Percentiles rank a stretch among this genome's conserved stretches.
These are phyloP conservation scores for Champsocephalus esox DNA, from an alignment of 2,797 vertebrate genomes.

Conservation along the genomic window DNA sequence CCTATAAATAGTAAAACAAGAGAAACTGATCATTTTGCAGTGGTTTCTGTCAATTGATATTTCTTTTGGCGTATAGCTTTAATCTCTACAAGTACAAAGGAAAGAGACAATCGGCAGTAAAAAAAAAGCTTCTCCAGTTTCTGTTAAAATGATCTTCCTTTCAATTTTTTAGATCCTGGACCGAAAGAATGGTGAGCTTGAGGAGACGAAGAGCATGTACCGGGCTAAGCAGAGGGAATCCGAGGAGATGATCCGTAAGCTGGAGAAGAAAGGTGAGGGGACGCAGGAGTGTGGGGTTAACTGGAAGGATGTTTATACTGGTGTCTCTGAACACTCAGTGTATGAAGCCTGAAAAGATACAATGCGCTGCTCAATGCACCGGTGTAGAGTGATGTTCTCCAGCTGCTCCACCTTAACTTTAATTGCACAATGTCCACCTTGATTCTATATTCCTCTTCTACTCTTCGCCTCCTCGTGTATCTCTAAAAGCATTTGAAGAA, in stretches of 20 bases:
- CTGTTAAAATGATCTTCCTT: constrained; percentile 18
- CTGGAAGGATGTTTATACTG: constrained; percentile 71
- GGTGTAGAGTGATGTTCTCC: constrained; percentile 68
- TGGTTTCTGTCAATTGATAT: too few relatives aligned
- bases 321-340: constrained; percentile 74
- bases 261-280: constrained; percentile 94
- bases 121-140: neutral
- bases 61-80: neutral
- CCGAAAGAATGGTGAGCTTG: constrained; percentile 94
- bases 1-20: too few relatives aligned
- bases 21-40: too few relatives aligned
- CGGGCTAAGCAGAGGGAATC: constrained; percentile 89
- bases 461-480: constrained; percentile 7
- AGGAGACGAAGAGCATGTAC: constrained; percentile 89
- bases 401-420: constrained; percentile 62
- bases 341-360: constrained; percentile 62
- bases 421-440: constrained; percentile 30
- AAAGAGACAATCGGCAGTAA: neutral
- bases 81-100: neutral
- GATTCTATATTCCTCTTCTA: constrained; percentile 3
- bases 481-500: constrained; percentile 29
- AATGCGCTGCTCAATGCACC: constrained; percentile 16
- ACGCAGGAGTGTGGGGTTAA: constrained; percentile 45
- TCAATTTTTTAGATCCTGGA: constrained; percentile 89
- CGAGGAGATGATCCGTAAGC: constrained; percentile 88